phyloP scores from a whole-genome alignment of 1,140 invertebrate genomes.

The Euwallacea similis region DNA sequence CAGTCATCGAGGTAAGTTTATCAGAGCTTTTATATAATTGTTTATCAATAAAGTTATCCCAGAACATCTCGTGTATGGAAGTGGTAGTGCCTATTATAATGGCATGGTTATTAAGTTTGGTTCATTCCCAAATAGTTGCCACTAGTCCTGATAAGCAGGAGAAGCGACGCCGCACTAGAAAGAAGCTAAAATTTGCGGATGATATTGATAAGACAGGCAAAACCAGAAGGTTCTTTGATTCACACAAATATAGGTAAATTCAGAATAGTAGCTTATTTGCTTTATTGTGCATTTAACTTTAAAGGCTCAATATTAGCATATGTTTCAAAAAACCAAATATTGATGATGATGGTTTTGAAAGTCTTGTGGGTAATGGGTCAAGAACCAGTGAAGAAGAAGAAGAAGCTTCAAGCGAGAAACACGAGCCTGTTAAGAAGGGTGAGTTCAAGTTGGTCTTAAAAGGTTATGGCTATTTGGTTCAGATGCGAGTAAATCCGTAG shows the following conservation, averaged over 20 bases:
- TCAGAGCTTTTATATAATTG: slow-evolving; percentile 12
- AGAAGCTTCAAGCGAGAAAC: not conserved
- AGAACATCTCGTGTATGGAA: slow-evolving; percentile 58
- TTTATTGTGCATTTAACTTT: too few relatives aligned
- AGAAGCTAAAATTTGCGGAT: slow-evolving; percentile 33
- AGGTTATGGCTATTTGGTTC: not conserved
- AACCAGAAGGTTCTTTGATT: slow-evolving; percentile 2
- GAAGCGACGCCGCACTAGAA: slow-evolving; percentile 12
- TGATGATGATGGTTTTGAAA: slow-evolving; percentile 85
- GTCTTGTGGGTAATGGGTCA: slow-evolving; percentile 79
- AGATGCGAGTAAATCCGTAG: not conserved
- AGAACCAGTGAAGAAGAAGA: slow-evolving; percentile 59
- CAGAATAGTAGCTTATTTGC: too few relatives aligned
- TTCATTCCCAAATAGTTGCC: slow-evolving; percentile 90
- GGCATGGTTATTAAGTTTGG: slow-evolving; percentile 78
- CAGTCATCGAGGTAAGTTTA: slow-evolving; percentile 44
- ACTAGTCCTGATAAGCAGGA: slow-evolving; percentile 58
- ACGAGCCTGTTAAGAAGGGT: not conserved
- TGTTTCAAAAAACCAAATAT: slow-evolving; percentile 29
- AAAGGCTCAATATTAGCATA: too few relatives aligned
- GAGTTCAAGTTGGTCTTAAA: not conserved
- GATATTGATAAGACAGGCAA: slow-evolving; percentile 13
- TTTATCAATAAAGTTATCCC: slow-evolving; percentile 1
- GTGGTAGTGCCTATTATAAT: slow-evolving; percentile 77
- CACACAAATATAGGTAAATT: too few relatives aligned